Conservation (phyloP, 2,888 invertebrate genomes). For the Arge pagana region DNA sequence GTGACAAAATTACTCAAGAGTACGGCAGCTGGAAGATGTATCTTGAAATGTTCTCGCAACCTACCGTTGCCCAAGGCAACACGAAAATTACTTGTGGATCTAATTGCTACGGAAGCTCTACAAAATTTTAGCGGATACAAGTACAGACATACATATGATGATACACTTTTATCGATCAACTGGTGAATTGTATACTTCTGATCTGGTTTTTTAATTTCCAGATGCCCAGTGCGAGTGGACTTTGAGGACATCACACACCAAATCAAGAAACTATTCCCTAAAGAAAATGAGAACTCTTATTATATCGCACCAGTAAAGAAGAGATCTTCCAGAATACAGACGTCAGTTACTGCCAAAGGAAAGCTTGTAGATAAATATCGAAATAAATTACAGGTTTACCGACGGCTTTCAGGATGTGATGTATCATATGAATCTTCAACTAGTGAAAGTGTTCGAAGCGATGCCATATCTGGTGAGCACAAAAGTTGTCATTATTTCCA, state of each 20-base stretch:
- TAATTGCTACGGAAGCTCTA: slow-evolving; percentile 1
- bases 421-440: background rate
- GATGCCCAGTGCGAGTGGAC: slow-evolving; percentile 1
- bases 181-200: background rate
- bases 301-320: slow-evolving; percentile 1
- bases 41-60: slow-evolving; percentile 2
- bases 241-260: background rate
- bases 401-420: background rate
- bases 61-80: background rate
- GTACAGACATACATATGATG: background rate
- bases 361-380: background rate
- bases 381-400: slow-evolving; percentile 1
- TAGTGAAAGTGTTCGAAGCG: background rate
- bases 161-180: background rate
- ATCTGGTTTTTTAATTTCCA: background rate
- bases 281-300: background rate
- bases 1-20: background rate
- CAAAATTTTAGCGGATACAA: background rate
- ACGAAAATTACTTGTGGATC: slow-evolving; percentile 2
- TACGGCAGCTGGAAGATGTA: background rate
- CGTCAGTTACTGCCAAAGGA: background rate
- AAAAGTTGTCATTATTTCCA: background rate
- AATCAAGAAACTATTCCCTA: slow-evolving; percentile 1
- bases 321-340: background rate
- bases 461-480: background rate